Evolutionary conservation across 2,888 invertebrate species (phyloP).

Genomic region (Chloroclystis v-ata): DNA sequence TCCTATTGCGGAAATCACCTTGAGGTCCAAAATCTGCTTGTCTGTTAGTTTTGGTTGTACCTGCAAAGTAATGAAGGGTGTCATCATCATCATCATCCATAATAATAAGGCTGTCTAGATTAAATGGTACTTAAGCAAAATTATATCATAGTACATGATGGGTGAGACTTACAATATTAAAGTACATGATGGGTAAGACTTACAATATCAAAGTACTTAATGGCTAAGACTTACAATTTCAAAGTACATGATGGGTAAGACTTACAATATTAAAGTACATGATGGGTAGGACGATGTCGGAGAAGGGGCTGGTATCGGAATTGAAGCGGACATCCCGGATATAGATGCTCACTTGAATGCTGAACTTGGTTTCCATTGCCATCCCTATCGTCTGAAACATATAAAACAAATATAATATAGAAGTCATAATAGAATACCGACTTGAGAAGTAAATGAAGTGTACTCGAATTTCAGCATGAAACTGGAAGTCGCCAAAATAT

Average conservation of each 20-base stretch:
- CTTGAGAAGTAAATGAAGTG: no score
- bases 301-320: slow-evolving; percentile 74
- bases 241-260: slow-evolving; percentile 1
- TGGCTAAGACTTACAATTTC: no score
- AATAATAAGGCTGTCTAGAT: no score
- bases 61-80: slow-evolving; percentile 37
- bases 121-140: no score
- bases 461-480: no score
- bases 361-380: slow-evolving; percentile 78
- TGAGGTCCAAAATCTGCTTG: slow-evolving; percentile 27
- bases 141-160: no score
- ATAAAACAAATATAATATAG: slow-evolving; percentile 15
- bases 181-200: slow-evolving; percentile 36
- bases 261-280: slow-evolving; percentile 83
- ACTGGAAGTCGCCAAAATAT: no score
- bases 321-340: slow-evolving; percentile 79
- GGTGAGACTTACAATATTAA: no score
- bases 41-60: slow-evolving; percentile 38
- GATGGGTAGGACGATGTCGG: slow-evolving; percentile 80
- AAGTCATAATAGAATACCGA: no score
- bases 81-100: background rate
- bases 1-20: slow-evolving; percentile 3
- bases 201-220: no score
- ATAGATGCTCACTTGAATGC: slow-evolving; percentile 83
- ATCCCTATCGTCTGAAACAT: slow-evolving; percentile 78